Evolutionary conservation across 1,140 invertebrate genomes (phyloP).

Genomic region (Atta colombica): DNA sequence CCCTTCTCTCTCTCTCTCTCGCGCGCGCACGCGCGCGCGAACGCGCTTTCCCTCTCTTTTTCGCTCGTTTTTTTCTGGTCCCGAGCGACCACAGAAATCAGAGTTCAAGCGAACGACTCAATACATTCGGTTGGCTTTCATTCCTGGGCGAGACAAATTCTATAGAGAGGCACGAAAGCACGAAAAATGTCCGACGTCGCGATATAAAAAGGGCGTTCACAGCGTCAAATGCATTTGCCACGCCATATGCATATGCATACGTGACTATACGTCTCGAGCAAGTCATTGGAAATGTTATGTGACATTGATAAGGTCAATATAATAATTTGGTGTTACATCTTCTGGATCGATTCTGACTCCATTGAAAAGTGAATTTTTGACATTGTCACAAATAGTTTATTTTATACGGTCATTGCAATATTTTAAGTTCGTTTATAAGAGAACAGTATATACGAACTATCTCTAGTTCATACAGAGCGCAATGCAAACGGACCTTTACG

Average conservation of each 20-base stretch:
- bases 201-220: constrained; percentile 46
- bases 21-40: neutral
- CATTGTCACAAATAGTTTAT: neutral
- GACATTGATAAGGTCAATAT: neutral
- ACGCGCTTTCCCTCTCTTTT: neutral
- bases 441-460: neutral
- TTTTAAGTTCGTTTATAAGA: neutral
- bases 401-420: neutral
- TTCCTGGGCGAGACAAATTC: constrained; percentile 54
- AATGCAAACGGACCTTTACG: constrained; percentile 17
- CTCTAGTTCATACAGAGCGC: neutral
- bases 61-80: constrained; percentile 7
- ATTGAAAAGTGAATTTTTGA: neutral
- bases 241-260: neutral
- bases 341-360: neutral
- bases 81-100: constrained; percentile 51
- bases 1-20: neutral
- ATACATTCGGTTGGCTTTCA: constrained; percentile 50
- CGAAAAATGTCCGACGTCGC: constrained; percentile 52
- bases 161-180: constrained; percentile 59
- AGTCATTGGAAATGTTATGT: neutral
- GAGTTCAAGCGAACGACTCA: constrained; percentile 52
- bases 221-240: constrained; percentile 31
- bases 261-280: neutral
- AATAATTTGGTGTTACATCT: constrained; percentile 11